These are phyloP conservation scores for Cheirogaleus major DNA, from an alignment of 2,797 vertebrate genomes.

Conservation along the genomic window DNA sequence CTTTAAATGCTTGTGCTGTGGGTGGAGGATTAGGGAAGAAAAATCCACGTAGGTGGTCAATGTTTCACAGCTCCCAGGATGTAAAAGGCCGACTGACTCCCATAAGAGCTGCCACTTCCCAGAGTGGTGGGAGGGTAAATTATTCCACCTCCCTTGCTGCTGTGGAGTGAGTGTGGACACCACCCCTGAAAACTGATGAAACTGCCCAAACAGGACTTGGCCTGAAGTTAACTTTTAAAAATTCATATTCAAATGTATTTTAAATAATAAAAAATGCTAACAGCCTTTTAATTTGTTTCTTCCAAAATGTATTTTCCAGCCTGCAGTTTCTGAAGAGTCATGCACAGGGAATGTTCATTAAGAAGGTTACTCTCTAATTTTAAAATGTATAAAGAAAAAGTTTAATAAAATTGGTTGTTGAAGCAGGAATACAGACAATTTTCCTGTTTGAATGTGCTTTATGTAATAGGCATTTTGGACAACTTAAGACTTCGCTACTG, in stretches of 20 bases:
- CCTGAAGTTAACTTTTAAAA: background rate
- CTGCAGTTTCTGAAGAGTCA: conserved; percentile 14
- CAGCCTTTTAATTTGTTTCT: conserved; percentile 1
- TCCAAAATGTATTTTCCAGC: background rate
- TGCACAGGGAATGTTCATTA: background rate
- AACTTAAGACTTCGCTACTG: background rate
- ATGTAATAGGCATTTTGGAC: background rate
- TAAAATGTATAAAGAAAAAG: background rate
- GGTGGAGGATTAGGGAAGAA: conserved; percentile 35
- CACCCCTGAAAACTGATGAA: background rate
- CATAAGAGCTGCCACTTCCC: background rate
- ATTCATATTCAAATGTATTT: conserved; percentile 32
- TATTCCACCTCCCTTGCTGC: background rate
- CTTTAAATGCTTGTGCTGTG: conserved; percentile 10
- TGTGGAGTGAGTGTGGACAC: background rate
- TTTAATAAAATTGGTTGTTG: background rate
- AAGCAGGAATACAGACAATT: background rate
- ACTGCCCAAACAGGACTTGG: background rate
- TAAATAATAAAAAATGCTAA: conserved; percentile 55
- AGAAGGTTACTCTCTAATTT: background rate
- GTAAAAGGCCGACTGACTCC: background rate
- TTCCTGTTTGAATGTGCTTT: background rate
- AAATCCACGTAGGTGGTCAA: conserved; percentile 45
- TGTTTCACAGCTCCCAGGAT: background rate
- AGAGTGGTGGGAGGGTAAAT: background rate